Conservation (phyloP, 2,888 invertebrate species). For the Archips crataeganus region DNA sequence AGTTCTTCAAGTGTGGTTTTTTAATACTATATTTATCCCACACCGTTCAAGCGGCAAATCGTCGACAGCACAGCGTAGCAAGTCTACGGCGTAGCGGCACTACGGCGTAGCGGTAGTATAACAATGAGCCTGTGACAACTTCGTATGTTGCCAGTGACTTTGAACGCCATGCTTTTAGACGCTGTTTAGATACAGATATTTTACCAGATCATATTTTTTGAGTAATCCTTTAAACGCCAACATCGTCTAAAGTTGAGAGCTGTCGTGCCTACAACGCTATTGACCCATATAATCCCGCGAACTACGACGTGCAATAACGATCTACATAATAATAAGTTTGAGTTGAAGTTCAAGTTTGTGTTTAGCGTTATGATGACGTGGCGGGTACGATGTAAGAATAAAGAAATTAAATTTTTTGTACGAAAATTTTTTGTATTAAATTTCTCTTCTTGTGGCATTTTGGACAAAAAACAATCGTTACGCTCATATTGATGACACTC, state of each 20-base stretch:
- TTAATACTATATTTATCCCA: not conserved
- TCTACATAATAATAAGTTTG: no score
- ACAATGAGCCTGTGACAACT: not conserved
- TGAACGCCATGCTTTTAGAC: not conserved
- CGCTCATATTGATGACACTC: no score
- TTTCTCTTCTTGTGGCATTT: no score
- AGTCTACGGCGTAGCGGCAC: slow-evolving; percentile 4
- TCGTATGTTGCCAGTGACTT: not conserved
- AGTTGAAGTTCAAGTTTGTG: no score
- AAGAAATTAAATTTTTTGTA: no score
- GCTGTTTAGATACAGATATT: not conserved
- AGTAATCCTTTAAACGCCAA: not conserved
- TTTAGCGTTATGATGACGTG: no score
- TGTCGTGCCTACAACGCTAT: not conserved
- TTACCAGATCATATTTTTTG: not conserved
- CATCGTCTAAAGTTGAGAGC: not conserved
- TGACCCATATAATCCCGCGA: not conserved
- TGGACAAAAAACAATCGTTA: no score
- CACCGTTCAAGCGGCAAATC: not conserved
- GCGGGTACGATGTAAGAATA: no score
- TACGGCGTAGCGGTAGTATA: not conserved
- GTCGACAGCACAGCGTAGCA: not conserved
- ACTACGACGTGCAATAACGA: not conserved
- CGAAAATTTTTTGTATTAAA: no score
- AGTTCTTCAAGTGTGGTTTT: not conserved